A percentile compares a stretch with the other conserved stretches of the same genome.
Evolutionary conservation across 2,113 vertebrate genomes (phyloP).

Genomic region (Panurus biarmicus): DNA sequence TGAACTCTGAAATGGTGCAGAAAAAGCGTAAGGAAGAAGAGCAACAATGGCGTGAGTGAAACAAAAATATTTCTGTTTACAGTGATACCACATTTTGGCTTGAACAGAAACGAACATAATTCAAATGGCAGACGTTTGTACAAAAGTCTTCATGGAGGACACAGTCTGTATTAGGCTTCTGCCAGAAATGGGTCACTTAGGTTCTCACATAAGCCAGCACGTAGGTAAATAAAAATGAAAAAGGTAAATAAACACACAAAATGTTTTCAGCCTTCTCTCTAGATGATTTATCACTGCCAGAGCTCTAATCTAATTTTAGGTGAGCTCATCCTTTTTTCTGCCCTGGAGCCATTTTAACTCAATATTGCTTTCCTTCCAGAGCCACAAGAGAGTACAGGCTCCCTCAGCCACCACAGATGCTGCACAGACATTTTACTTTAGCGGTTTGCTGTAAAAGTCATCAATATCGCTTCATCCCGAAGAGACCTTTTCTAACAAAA

Average conservation of each 20-base stretch:
- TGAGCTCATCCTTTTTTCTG: slow-evolving; percentile 53
- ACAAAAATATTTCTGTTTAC: neutral
- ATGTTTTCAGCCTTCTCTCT: neutral
- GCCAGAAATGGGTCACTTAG: neutral
- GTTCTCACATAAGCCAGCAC: neutral
- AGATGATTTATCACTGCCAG: slow-evolving; percentile 43
- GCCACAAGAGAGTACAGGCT: neutral
- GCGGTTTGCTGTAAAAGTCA: slow-evolving; percentile 25
- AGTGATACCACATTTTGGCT: neutral
- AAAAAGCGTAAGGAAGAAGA: neutral
- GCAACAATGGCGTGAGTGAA: neutral
- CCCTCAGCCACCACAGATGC: neutral
- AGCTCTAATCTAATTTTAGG: slow-evolving; percentile 58
- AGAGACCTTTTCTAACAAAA: slow-evolving; percentile 28
- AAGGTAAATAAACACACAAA: neutral
- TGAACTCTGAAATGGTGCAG: neutral
- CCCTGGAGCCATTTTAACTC: slow-evolving; percentile 55
- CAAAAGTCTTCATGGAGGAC: neutral
- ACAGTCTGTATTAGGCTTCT: neutral
- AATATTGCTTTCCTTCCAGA: slow-evolving; percentile 38
- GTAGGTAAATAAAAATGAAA: neutral
- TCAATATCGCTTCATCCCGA: neutral
- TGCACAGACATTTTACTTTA: slow-evolving; percentile 34
- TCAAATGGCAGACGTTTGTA: neutral
- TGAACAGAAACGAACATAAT: neutral